These are phyloP conservation scores for Spinus pinus DNA, from an alignment of 2,797 vertebrate genomes.

Conservation along the genomic window DNA sequence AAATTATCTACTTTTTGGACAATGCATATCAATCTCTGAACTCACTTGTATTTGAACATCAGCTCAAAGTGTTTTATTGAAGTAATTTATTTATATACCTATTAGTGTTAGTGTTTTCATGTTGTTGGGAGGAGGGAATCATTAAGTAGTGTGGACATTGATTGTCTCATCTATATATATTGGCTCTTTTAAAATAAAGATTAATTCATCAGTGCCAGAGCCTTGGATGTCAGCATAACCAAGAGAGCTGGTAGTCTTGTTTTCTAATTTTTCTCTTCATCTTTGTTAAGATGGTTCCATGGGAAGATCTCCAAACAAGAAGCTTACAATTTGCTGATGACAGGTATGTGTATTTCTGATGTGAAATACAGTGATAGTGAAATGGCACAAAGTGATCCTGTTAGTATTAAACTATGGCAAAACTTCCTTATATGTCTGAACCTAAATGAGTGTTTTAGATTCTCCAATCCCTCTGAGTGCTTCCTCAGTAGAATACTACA, in stretches of 20 bases:
- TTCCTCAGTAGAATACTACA: neutral
- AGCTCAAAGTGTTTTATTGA: neutral
- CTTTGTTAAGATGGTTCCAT: conserved; percentile 93
- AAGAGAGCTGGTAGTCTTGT: conserved; percentile 28
- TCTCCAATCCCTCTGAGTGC: neutral
- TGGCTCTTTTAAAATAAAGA: conserved; percentile 31
- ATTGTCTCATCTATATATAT: neutral
- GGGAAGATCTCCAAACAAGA: conserved; percentile 99
- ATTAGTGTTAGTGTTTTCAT: neutral
- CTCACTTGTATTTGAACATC: neutral
- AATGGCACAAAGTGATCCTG: neutral
- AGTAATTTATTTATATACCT: neutral
- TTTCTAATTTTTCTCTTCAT: conserved; percentile 72
- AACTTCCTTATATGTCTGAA: neutral
- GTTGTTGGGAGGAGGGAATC: neutral
- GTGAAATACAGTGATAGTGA: neutral
- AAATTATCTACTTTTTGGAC: neutral
- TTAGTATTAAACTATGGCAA: neutral
- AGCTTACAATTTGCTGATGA: conserved; percentile 97
- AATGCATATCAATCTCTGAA: neutral
- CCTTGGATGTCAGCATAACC: neutral
- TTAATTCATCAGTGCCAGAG: conserved; percentile 27
- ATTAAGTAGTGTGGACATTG: neutral
- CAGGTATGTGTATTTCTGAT: conserved; percentile 79
- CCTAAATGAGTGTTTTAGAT: neutral